Base-by-base conservation (phyloP, 2,888 invertebrate species). In the Mactromeris polynyma region DNA sequence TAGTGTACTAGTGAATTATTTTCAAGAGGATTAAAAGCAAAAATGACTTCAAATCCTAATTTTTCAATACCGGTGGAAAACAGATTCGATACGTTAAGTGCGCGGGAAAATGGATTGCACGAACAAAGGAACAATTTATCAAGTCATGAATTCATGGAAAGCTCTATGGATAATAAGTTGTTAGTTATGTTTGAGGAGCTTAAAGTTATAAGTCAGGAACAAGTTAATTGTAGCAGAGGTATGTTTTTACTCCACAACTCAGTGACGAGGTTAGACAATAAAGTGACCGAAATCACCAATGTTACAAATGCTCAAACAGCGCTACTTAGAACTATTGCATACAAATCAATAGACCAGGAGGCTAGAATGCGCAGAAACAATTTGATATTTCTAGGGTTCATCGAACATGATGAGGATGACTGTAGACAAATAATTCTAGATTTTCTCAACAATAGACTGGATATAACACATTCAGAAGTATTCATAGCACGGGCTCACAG, bases 401-500 rank as follows among this genome's bases (percentile, higher is more conserved):
- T 26, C 2, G 73, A 83, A 73, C 58, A 83, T 26, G 26, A 14
- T 40, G 73, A 64, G 69, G 83, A 83, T 21, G 69, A 83, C 42
- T 83, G 83, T n/a, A 9, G 9, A 19, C 3, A 3, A 2, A 19
- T 77, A 0, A 73, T 83, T 9, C 0, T n/a, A 33, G 83, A 83
- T n/a, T 83, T 77, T 46, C 21, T 73, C 0, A 19, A 82, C 33
- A 64, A 64, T 33, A 38, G 40, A n/a, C n/a, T 87, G 36, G 80
- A 83, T 11, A 69, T 87, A 19, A 7, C 58, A 19, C 26, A 26
- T 31, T 31, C 2, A 21, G 78, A 87, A 7, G 26, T 87, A 1
- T 83, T 79, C 33, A 79, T 87, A 11, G 79, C 83, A 26, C 73
- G 87, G 14, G 79, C 83, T n/a, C 83, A 87, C 58, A 87, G 87